Evolutionary conservation across 2,888 invertebrate genomes (phyloP), one percentile per base, ranked within the genome.

Genomic region (Cheilosia pagana): DNA sequence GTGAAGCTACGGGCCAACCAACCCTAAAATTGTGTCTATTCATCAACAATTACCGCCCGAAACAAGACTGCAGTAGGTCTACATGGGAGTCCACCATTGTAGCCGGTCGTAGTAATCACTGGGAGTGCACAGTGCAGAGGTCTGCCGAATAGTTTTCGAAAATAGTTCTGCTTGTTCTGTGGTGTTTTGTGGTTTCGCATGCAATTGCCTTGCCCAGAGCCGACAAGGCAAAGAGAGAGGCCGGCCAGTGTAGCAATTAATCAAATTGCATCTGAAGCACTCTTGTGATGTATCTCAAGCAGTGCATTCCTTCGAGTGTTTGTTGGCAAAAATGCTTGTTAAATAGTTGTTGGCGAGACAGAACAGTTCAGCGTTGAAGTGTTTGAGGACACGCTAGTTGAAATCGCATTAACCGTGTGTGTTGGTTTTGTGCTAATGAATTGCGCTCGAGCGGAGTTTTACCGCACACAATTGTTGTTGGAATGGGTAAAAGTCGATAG

Each of bases 221-320:
- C 45, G 39, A 53, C 41, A 41, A 3, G 7, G 48, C 16, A 63
- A 10, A 74, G 1, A 7, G 10, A 14, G 10, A 23, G 6, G 8
- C 25, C 28, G 14, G 14, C 23, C 28, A 14, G 12, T 60, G 28
- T 28, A 31, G 77, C n/a, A 60, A 65, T 79, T 72, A 72, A 72
- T 72, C 52, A 60, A 79, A 71, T 72, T 65, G 60, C 53, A 79
- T 60, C 79, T 45, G 35, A 65, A 79, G 74, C 45, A 74, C 53
- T 65, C 41, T 48, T 21, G 16, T 39, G 16, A 59, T 67, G 55
- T 55, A 21, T 28, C 52, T 25, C 16, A 52, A 25, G 6, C 10
- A 43, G 43, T 63, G 35, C 39, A 52, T 52, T 52, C 52, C 39
- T 39, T 63, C 5, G 25, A 28, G n/a, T 16, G 12, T n/a, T 35